Evolutionary conservation across 2,113 vertebrate species (phyloP), one percentile per base, ranked within the genome.

Genomic region (Hystrix cristata): DNA sequence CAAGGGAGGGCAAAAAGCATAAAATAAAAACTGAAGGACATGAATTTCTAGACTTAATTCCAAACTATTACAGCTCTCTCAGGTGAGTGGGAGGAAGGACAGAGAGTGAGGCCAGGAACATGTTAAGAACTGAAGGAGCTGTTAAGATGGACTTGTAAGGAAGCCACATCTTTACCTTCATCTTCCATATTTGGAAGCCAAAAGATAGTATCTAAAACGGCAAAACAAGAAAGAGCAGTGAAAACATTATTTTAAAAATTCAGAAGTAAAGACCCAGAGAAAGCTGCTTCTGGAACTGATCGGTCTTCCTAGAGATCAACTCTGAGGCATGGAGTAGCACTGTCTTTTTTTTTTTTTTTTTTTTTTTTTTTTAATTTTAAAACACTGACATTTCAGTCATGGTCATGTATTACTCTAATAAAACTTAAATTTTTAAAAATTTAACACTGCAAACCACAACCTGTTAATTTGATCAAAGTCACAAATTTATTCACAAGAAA

Each of bases 101-200:
- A 60, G 84, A 55, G 5, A 18, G n/a, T 92, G 92, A 95, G 76
- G 9, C 0, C 10, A 78, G 14, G 43, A 13, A 55, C 1, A 19
- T 6, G 19, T 0, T 1, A 46, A 9, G 38, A 27, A 34, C 12
- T 31, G 69, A 64, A 67, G 55, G 43, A 64, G 57, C 0, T 27
- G 83, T 55, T 80, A 5, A 11, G 55, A 79, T 27, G 38, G 67
- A 57, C 57, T 87, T n/a, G 4, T 15, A 46, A 79, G 78, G 55
- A 74, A 65, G 72, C 64, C 87, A 53, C 91, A 46, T 72, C 60
- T 92, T 88, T 82, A 92, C 87, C 96, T 96, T 88, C 64, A 62
- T 87, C 90, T 96, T 96, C 94, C 76, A 90, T 48, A 94, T 62
- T 29, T 87, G 84, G 93, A 96, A 97, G 92, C 59, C 71, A 87